A percentile compares a stretch with the other conserved stretches of the same genome.
Evolutionary conservation across 35 echinoderm and acorn worm species (phyloP).

Genomic region (Heliocidaris erythrogramma): DNA sequence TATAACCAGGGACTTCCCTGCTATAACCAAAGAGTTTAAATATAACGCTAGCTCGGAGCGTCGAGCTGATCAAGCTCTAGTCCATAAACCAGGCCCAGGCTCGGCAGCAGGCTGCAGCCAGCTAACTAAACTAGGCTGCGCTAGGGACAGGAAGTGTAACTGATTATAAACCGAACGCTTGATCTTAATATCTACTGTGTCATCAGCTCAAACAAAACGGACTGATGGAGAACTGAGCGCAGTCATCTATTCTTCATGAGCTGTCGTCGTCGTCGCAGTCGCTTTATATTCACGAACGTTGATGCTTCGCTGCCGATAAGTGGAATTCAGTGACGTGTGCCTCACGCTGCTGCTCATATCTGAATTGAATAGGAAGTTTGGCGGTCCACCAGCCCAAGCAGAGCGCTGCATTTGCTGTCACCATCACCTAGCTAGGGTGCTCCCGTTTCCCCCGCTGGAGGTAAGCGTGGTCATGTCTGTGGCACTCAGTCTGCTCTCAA

Average conservation of each 20-base stretch:
- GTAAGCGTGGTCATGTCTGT: neutral
- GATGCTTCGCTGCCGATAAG: constrained; percentile 1
- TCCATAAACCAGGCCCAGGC: too few species aligned
- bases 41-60: too few species aligned
- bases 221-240: too few species aligned
- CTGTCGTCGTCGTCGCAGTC: neutral
- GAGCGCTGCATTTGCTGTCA: neutral
- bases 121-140: too few species aligned
- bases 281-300: neutral
- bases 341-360: neutral
- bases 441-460: neutral
- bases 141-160: too few species aligned
- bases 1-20: too few species aligned
- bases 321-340: constrained; percentile 6
- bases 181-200: too few species aligned
- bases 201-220: too few species aligned
- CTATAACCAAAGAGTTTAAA: too few species aligned
- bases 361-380: neutral
- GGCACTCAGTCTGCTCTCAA: neutral
- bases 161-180: too few species aligned
- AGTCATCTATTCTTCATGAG: neutral
- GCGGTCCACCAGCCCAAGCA: neutral
- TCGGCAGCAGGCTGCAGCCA: too few species aligned
- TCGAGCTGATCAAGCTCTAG: too few species aligned
- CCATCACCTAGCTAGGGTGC: neutral